Evolutionary conservation across 2,888 invertebrate genomes (phyloP).

Genomic region (Parnassius glacialis): DNA sequence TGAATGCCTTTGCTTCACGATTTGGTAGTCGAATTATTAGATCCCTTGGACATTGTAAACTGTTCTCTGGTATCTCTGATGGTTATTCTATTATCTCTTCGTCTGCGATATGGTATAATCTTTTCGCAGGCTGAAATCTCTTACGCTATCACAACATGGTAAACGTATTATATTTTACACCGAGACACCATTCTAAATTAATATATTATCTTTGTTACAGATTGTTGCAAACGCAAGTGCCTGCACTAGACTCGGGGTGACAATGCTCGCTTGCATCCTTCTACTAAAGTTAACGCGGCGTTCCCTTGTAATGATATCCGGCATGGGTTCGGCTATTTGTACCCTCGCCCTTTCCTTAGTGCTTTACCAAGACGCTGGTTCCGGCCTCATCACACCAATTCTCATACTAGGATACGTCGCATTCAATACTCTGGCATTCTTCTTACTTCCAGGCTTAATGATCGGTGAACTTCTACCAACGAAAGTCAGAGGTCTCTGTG

Average conservation of each 20-base stretch:
- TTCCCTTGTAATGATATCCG: slow-evolving; percentile 83
- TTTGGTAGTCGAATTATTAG: too few relatives aligned
- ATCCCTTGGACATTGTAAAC: too few relatives aligned
- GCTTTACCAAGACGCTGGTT: slow-evolving; percentile 48
- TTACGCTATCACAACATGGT: too few relatives aligned
- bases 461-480: slow-evolving; percentile 88
- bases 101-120: too few relatives aligned
- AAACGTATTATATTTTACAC: too few relatives aligned
- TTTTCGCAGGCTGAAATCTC: too few relatives aligned
- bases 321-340: slow-evolving; percentile 83
- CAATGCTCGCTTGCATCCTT: slow-evolving; percentile 84
- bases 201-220: slow-evolving; percentile 39
- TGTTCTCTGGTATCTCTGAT: too few relatives aligned
- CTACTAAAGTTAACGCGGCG: slow-evolving; percentile 84
- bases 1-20: too few relatives aligned
- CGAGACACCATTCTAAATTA: background rate
- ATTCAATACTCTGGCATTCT: slow-evolving; percentile 86
- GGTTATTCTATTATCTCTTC: too few relatives aligned
- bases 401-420: slow-evolving; percentile 85
- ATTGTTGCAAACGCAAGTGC: slow-evolving; percentile 86
- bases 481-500: slow-evolving; percentile 86
- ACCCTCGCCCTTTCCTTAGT: slow-evolving; percentile 79
- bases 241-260: slow-evolving; percentile 83
- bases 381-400: slow-evolving; percentile 50
- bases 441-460: slow-evolving; percentile 88